These are phyloP conservation scores for Epistrophe eligans DNA, from an alignment of 2,888 invertebrate species.

Conservation along the genomic window DNA sequence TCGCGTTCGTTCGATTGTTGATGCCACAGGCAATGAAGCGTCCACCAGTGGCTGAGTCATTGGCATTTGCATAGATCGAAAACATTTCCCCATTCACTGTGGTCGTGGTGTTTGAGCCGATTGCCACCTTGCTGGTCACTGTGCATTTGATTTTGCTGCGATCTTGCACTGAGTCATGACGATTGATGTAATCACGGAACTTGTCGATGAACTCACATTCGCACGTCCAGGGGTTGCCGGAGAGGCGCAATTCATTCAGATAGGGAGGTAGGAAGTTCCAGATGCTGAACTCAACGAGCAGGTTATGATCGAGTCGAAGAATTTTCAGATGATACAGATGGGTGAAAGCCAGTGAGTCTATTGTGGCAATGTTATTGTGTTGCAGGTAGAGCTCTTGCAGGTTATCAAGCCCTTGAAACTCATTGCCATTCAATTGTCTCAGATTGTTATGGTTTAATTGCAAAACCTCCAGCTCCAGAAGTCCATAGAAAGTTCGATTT, in stretches of 20 bases:
- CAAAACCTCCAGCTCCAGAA: conserved; percentile 90
- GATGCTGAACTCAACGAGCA: conserved; percentile 91
- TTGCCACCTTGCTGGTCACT: conserved; percentile 82
- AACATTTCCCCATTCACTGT: conserved; percentile 77
- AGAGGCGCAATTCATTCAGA: conserved; percentile 89
- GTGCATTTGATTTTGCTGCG: conserved; percentile 91
- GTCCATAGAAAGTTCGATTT: conserved; percentile 96
- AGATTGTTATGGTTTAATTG: conserved; percentile 95
- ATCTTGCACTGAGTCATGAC: conserved; percentile 90
- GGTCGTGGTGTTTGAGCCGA: conserved; percentile 76
- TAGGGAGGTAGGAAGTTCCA: conserved; percentile 89
- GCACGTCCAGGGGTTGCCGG: conserved; percentile 94
- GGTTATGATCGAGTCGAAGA: conserved; percentile 93
- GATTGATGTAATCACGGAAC: conserved; percentile 91
- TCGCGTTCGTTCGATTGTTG: conserved; percentile 63
- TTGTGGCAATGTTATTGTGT: conserved; percentile 91
- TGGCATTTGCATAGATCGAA: conserved; percentile 79
- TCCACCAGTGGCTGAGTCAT: conserved; percentile 74
- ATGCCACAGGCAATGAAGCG: conserved; percentile 78
- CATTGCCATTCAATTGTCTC: conserved; percentile 91
- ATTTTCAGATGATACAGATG: conserved; percentile 93
- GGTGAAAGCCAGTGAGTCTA: conserved; percentile 93
- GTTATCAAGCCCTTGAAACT: conserved; percentile 92
- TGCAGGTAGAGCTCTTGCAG: conserved; percentile 94
- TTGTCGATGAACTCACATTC: conserved; percentile 93